A percentile compares a stretch with the other conserved stretches of the same genome.
These are phyloP conservation scores for Cremastinae sp. DNA, from an alignment of 2,888 invertebrate genomes.

Conservation along the genomic window DNA sequence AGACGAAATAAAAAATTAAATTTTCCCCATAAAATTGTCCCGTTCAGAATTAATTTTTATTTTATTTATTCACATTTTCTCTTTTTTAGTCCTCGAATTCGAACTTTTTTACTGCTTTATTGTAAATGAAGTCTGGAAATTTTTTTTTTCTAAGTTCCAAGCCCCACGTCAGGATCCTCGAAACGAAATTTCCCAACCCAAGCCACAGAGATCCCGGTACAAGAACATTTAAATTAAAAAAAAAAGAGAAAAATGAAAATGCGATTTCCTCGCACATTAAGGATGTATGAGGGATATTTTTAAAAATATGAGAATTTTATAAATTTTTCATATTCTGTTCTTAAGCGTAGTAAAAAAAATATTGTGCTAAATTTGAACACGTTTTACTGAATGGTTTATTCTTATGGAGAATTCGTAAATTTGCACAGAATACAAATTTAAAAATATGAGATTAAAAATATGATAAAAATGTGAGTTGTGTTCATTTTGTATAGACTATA, in stretches of 20 bases:
- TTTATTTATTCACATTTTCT: neutral
- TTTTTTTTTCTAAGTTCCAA: conserved; percentile 22
- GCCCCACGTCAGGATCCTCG: conserved; percentile 23
- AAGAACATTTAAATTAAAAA: conserved; percentile 7
- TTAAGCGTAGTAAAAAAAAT: too few species aligned
- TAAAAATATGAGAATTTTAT: too few species aligned
- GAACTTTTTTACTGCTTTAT: conserved; percentile 27
- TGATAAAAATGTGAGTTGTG: too few species aligned
- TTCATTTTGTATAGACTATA: too few species aligned
- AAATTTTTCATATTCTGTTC: too few species aligned
- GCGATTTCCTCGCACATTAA: conserved; percentile 18
- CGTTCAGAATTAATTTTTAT: neutral
- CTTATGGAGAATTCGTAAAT: neutral
- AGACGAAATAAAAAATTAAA: conserved; percentile 6
- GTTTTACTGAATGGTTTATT: too few species aligned
- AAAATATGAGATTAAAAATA: too few species aligned
- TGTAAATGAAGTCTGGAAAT: neutral
- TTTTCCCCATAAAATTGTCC: conserved; percentile 27
- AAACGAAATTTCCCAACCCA: conserved; percentile 22
- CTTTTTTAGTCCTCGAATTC: conserved; percentile 11
- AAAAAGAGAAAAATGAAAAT: conserved; percentile 23
- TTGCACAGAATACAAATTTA: too few species aligned
- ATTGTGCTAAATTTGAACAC: too few species aligned
- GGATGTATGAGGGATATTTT: too few species aligned
- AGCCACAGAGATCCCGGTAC: conserved; percentile 39